A percentile compares a stretch with the other conserved stretches of the same genome.
Evolutionary conservation across 2,797 vertebrate genomes (phyloP).

Genomic region (Furcifer pardalis): DNA sequence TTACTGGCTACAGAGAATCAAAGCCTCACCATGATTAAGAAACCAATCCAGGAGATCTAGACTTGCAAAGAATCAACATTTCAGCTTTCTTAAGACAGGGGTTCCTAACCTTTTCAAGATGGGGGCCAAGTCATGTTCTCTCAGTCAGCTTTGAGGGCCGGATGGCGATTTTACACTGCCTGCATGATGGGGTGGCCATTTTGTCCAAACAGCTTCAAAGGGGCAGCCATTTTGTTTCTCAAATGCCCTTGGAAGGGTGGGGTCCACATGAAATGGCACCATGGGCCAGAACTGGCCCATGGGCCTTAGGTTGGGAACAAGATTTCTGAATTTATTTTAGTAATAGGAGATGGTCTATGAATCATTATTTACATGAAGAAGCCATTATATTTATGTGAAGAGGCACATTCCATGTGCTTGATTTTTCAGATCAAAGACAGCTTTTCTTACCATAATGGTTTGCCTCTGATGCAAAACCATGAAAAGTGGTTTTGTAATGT

Average conservation of each 20-base stretch:
- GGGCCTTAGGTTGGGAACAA: no score
- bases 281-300: no score
- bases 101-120: no score
- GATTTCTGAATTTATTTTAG: neutral
- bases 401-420: neutral
- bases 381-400: neutral
- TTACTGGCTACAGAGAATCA: rapidly evolving
- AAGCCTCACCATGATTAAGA: rapidly evolving
- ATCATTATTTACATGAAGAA: neutral
- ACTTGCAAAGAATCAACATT: neutral
- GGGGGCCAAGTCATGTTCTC: no score
- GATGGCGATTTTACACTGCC: no score
- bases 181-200: no score
- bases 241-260: no score
- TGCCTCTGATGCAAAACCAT: neutral
- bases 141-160: no score
- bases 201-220: no score
- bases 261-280: no score
- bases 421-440: no score
- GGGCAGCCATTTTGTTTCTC: no score
- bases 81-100: neutral
- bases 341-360: neutral
- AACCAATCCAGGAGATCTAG: neutral
- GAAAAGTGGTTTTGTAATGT: neutral
- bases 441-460: rapidly evolving